Evolutionary conservation across 2,113 vertebrate genomes (phyloP).

Genomic region (Myotis davidii): DNA sequence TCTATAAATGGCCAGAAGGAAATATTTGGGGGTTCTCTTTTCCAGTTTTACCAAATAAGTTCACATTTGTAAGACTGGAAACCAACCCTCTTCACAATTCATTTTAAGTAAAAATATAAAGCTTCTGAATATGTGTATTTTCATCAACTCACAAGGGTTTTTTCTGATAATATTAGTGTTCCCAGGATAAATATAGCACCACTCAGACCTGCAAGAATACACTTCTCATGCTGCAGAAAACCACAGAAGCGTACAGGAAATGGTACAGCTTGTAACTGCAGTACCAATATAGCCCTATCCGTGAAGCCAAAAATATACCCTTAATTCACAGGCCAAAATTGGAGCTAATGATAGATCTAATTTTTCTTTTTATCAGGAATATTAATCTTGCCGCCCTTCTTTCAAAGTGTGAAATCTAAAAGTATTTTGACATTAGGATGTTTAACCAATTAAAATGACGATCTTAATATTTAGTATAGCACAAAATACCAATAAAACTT

Average conservation of each 20-base stretch:
- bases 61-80: conserved; percentile 36
- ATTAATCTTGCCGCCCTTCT: not conserved
- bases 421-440: conserved; percentile 55
- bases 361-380: conserved; percentile 59
- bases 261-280: conserved; percentile 58
- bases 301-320: conserved; percentile 73
- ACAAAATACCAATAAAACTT: conserved; percentile 51
- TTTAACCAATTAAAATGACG: conserved; percentile 64
- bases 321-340: conserved; percentile 59
- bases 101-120: conserved; percentile 41
- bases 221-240: conserved; percentile 58
- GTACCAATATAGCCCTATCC: conserved; percentile 75
- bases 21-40: conserved; percentile 20
- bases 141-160: conserved; percentile 57
- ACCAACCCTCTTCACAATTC: not conserved
- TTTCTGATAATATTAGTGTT: conserved; percentile 72
- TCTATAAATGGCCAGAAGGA: conserved; percentile 31
- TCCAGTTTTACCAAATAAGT: conserved; percentile 50
- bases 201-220: conserved; percentile 71
- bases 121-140: conserved; percentile 54
- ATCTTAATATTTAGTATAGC: conserved; percentile 26
- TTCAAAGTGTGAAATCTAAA: conserved; percentile 56
- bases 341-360: conserved; percentile 51
- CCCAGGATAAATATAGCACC: conserved; percentile 77
- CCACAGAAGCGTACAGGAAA: conserved; percentile 39